Base-by-base conservation (phyloP, 2,888 invertebrate genomes). In the Ochropleura plecta region DNA sequence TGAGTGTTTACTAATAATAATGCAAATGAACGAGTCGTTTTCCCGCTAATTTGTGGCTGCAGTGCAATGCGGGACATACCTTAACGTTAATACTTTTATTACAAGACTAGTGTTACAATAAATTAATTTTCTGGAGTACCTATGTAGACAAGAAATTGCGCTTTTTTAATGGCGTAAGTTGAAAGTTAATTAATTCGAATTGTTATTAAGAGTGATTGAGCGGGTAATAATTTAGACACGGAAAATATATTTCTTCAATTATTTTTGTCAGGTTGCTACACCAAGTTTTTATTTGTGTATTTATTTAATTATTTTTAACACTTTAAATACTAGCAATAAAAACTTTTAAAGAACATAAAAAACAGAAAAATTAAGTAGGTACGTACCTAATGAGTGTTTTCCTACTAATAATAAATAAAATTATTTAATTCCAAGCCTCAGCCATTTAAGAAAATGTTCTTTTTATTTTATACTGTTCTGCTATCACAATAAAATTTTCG, bases 1-100 rank as follows among this genome's bases (percentile, higher is more conserved):
- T 90, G 86, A 90, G 82, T 95, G 95, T 96, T 95, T 95, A 95
- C 94, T 91, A 94, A 94, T 94, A 94, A 84, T 90, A 93, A 86
- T 88, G 88, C 91, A 87, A 90, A 89, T 88, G 89, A 89, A 90
- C 90, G 88, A 90, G 79, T 88, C 81, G 90, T 93, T 92, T 94
- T 94, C 93, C 92, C 92, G 93, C 91, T 91, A 91, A 90, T 90
- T 87, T 79, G 66, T 69, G 55, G 70, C 76, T 85, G 82, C 84
- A 84, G 53, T 78, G 63, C 73, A 80, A 63, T 67, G 51, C 55
- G 62, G 65, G 78, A 78, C 76, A 72, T 66, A 75, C 65, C 51
- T 55, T 46, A 55, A 64, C 51, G 42, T 40, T 48, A 10, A 30
- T 73, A 76, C 49, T 80, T 63, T 44, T 62, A 62, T 62, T 44